A percentile compares a stretch with the other conserved stretches of the same genome.
Evolutionary conservation across 1,140 invertebrate species (phyloP).

Genomic region (Lasaia peninsularis): DNA sequence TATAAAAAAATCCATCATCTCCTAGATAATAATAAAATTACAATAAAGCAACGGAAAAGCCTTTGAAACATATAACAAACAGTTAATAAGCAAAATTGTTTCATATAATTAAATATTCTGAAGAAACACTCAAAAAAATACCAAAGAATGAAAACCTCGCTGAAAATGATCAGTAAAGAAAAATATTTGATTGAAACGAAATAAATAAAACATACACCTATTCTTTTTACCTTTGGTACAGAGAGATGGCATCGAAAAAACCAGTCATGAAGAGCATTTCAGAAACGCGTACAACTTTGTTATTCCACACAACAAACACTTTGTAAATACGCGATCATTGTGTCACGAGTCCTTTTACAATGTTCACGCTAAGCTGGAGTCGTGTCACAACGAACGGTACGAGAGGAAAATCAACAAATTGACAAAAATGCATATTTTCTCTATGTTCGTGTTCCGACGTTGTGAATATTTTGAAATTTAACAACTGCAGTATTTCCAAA

Average conservation of each 20-base stretch:
- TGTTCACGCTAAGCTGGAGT: slow-evolving; percentile 4
- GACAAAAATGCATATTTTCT: not conserved
- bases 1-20: too few species aligned
- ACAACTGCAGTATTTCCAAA: too few species aligned
- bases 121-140: too few species aligned
- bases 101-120: too few species aligned
- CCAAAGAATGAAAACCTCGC: too few species aligned
- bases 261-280: slow-evolving; percentile 5
- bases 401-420: not conserved
- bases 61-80: too few species aligned
- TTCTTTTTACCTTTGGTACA: not conserved
- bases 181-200: not conserved
- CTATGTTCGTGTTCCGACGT: not conserved
- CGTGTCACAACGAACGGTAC: not conserved
- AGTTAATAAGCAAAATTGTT: too few species aligned
- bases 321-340: slow-evolving; percentile 12
- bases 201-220: not conserved
- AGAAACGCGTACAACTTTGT: slow-evolving; percentile 10
- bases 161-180: not conserved
- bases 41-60: too few species aligned
- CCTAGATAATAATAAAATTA: too few species aligned
- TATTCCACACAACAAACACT: slow-evolving; percentile 7
- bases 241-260: slow-evolving; percentile 2
- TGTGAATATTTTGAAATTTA: not conserved
- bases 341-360: slow-evolving; percentile 6